Conservation (phyloP, 1,140 invertebrate species). For the Zophobas morio region DNA sequence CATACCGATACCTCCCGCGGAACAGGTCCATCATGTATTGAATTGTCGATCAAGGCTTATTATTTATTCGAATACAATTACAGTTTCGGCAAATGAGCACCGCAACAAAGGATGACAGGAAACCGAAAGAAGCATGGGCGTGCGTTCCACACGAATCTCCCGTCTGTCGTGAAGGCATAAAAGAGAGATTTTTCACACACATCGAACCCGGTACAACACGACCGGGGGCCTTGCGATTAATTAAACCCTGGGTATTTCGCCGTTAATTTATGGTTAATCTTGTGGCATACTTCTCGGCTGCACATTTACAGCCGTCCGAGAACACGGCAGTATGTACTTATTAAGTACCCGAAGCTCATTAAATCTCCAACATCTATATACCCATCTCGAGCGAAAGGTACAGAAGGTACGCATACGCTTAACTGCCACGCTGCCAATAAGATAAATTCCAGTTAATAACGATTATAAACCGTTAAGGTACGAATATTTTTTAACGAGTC, state of each 20-base stretch:
- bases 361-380: slow-evolving; percentile 42
- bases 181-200: slow-evolving; percentile 38
- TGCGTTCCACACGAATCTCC: slow-evolving; percentile 33
- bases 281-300: slow-evolving; percentile 38
- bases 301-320: slow-evolving; percentile 37
- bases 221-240: slow-evolving; percentile 36
- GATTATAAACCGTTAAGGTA: slow-evolving; percentile 49
- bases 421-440: slow-evolving; percentile 42
- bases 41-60: slow-evolving; percentile 58
- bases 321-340: slow-evolving; percentile 41
- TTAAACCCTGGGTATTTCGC: slow-evolving; percentile 38
- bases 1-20: slow-evolving; percentile 58
- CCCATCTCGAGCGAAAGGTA: slow-evolving; percentile 11
- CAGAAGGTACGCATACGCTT: slow-evolving; percentile 28
- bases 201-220: slow-evolving; percentile 25
- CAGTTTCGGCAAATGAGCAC: slow-evolving; percentile 57
- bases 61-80: slow-evolving; percentile 60
- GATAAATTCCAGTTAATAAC: slow-evolving; percentile 46
- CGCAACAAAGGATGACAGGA: slow-evolving; percentile 52
- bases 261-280: slow-evolving; percentile 43
- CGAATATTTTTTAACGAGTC: slow-evolving; percentile 54
- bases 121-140: slow-evolving; percentile 31
- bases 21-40: slow-evolving; percentile 58
- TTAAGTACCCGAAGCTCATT: slow-evolving; percentile 41
- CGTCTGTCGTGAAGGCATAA: slow-evolving; percentile 18